Evolutionary conservation across 2,113 vertebrate species (phyloP).

Genomic region (Ciconia boyciana): DNA sequence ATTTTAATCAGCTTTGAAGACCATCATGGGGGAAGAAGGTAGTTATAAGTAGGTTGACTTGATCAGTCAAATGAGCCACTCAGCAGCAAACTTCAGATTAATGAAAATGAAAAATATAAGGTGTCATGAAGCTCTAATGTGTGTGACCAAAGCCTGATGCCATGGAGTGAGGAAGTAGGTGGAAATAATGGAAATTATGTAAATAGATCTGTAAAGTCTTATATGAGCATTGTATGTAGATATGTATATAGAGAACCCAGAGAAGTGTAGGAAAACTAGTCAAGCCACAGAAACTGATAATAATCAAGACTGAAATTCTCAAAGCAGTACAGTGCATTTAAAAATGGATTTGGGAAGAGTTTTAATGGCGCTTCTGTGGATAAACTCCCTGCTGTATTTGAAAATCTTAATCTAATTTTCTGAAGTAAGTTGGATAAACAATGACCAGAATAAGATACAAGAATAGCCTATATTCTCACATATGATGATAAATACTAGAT

Average conservation of each 20-base stretch:
- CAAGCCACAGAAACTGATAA: background rate
- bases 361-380: background rate
- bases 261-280: background rate
- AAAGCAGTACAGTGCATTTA: background rate
- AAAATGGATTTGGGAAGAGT: background rate
- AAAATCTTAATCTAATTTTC: conserved; percentile 1
- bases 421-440: background rate
- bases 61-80: background rate
- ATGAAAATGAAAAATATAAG: background rate
- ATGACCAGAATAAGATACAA: background rate
- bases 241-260: background rate
- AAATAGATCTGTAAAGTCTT: background rate
- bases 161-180: background rate
- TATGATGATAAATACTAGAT: background rate
- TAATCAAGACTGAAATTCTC: background rate
- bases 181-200: background rate
- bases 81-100: background rate
- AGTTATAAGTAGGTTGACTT: background rate
- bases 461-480: background rate
- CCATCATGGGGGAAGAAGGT: background rate
- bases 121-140: background rate
- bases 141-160: background rate
- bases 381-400: background rate
- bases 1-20: background rate
- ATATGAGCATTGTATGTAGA: background rate